phyloP scores from a whole-genome alignment of 2,797 vertebrate species.

The Manis pentadactyla region DNA sequence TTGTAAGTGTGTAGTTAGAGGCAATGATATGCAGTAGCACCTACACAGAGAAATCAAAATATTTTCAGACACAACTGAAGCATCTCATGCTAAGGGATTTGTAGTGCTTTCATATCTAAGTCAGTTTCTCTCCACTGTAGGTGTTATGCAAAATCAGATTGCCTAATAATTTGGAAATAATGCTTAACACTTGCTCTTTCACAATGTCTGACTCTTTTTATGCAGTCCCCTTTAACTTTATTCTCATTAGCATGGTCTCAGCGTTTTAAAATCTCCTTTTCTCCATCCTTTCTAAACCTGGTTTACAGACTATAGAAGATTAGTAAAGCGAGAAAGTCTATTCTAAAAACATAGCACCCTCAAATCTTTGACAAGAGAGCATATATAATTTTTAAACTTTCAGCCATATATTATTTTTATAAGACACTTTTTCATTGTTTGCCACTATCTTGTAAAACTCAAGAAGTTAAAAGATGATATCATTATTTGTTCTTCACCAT shows the following conservation, averaged over 20 bases:
- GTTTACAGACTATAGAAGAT: neutral
- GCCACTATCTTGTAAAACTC: neutral
- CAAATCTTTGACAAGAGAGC: neutral
- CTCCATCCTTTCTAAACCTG: neutral
- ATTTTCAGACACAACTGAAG: constrained; percentile 76
- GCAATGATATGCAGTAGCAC: constrained; percentile 59
- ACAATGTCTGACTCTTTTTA: neutral
- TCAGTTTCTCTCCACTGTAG: neutral
- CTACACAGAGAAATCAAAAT: constrained; percentile 79
- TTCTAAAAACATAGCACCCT: neutral
- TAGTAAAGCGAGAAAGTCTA: neutral
- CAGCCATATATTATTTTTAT: neutral
- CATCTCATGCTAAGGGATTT: constrained; percentile 48
- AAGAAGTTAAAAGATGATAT: neutral
- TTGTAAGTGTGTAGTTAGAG: constrained; percentile 64
- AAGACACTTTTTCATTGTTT: neutral
- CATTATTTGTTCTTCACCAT: neutral
- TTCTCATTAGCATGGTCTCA: constrained; percentile 26
- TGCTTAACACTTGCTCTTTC: constrained; percentile 41
- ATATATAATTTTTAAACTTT: neutral
- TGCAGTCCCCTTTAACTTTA: constrained; percentile 10
- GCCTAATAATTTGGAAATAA: constrained; percentile 60
- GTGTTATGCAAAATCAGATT: constrained; percentile 52
- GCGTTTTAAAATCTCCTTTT: constrained; percentile 26
- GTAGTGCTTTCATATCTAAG: constrained; percentile 29